These are phyloP conservation scores for Phalacrocorax pelagicus DNA, from an alignment of 2,113 vertebrate species.

Conservation along the genomic window DNA sequence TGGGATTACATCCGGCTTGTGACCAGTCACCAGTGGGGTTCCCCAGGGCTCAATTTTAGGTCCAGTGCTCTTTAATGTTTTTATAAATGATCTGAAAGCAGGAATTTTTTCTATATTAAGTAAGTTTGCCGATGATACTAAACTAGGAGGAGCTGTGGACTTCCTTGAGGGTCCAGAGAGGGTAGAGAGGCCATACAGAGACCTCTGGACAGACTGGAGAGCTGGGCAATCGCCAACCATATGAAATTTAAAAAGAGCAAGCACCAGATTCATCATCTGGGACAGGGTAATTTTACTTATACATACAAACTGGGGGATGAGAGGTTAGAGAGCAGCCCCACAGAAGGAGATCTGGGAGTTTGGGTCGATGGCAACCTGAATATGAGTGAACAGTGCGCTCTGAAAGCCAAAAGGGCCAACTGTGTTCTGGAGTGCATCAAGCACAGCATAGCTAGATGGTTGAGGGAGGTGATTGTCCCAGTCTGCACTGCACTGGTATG, in stretches of 20 bases:
- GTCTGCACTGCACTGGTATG: neutral
- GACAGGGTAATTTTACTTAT: neutral
- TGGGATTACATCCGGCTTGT: neutral
- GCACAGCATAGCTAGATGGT: neutral
- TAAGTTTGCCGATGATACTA: neutral
- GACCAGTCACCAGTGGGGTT: accelerated
- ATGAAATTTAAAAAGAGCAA: neutral
- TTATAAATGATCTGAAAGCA: neutral
- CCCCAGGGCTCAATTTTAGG: neutral
- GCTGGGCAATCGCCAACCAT: accelerated
- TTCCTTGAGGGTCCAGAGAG: accelerated
- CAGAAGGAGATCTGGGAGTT: neutral
- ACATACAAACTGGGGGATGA: accelerated
- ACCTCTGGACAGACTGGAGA: neutral
- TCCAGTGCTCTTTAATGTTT: neutral
- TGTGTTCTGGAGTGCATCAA: neutral
- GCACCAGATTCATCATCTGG: neutral
- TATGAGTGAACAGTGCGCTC: accelerated
- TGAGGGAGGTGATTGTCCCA: neutral
- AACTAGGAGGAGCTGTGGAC: neutral
- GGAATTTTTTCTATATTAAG: neutral
- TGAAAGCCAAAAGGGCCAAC: neutral
- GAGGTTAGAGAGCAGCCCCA: neutral
- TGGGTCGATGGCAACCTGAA: neutral
- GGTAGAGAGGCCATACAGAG: neutral